Percentiles rank a stretch among this genome's conserved stretches.
Evolutionary conservation across 2,888 invertebrate genomes (phyloP).

Genomic region (Trilocha varians): DNA sequence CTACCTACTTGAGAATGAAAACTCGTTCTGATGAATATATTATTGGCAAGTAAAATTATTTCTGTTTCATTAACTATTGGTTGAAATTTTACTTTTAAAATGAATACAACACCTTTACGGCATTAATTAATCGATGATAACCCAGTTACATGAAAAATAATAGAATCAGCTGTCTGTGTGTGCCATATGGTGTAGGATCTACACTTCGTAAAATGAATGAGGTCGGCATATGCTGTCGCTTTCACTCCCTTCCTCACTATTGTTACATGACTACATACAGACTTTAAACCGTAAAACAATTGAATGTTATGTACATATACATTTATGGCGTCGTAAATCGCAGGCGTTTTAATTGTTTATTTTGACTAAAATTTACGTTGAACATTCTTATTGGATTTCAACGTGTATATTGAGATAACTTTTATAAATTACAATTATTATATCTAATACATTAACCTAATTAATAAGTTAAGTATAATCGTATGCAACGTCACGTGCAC

Average conservation of each 20-base stretch:
- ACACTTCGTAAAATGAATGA: constrained; percentile 63
- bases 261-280: constrained; percentile 32
- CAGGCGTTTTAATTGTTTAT: too few relatives aligned
- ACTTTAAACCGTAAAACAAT: constrained; percentile 4
- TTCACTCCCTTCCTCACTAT: constrained; percentile 65
- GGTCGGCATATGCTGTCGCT: constrained; percentile 67
- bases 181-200: constrained; percentile 65
- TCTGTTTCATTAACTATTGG: not conserved
- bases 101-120: not conserved
- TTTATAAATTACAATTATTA: too few relatives aligned
- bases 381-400: too few relatives aligned
- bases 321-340: not conserved
- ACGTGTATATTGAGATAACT: too few relatives aligned
- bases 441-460: not conserved
- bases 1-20: not conserved
- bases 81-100: not conserved
- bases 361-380: too few relatives aligned
- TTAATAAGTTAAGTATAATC: constrained; percentile 5
- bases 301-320: constrained; percentile 5
- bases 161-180: constrained; percentile 53
- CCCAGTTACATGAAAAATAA: constrained; percentile 19
- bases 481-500: not conserved
- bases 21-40: not conserved
- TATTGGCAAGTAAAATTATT: not conserved
- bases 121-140: constrained; percentile 6